phyloP scores from a whole-genome alignment of 2,113 vertebrate genomes.

The Noturus placidus region DNA sequence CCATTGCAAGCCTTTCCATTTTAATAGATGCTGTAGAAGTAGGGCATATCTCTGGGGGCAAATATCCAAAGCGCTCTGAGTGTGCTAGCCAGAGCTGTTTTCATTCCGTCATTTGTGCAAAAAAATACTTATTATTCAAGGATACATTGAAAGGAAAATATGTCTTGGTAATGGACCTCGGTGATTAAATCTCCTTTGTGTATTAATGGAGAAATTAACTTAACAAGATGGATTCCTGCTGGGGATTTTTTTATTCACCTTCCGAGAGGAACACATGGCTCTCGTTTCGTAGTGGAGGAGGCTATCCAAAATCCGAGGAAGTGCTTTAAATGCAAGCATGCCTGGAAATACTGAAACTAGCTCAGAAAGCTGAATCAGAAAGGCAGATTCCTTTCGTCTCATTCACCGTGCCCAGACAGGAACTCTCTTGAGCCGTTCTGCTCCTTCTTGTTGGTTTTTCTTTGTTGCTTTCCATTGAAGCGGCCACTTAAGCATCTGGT shows the following conservation, averaged over 20 bases:
- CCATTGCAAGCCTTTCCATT: neutral
- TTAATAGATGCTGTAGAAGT: slow-evolving; percentile 4
- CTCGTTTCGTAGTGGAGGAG: neutral
- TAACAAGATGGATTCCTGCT: slow-evolving; percentile 11
- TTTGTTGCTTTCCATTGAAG: slow-evolving; percentile 64
- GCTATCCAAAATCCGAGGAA: neutral
- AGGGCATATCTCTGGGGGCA: slow-evolving; percentile 12
- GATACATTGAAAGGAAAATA: neutral
- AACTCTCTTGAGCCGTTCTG: slow-evolving; percentile 25
- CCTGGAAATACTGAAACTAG: neutral
- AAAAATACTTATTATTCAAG: neutral
- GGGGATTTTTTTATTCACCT: neutral
- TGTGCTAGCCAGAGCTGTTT: neutral
- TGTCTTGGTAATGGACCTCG: neutral
- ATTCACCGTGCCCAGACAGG: slow-evolving; percentile 35
- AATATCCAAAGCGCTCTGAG: neutral
- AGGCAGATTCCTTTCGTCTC: slow-evolving; percentile 5
- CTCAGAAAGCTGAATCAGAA: neutral
- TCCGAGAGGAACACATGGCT: neutral
- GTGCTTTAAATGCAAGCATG: neutral
- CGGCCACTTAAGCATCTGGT: slow-evolving; percentile 70
- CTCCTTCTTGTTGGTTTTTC: slow-evolving; percentile 43
- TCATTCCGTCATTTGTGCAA: neutral
- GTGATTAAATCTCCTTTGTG: slow-evolving; percentile 16
- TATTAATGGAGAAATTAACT: slow-evolving; percentile 6